Evolutionary conservation across 2,113 vertebrate genomes (phyloP), one percentile per base, ranked within the genome.

Genomic region (Nanorana parkeri): DNA sequence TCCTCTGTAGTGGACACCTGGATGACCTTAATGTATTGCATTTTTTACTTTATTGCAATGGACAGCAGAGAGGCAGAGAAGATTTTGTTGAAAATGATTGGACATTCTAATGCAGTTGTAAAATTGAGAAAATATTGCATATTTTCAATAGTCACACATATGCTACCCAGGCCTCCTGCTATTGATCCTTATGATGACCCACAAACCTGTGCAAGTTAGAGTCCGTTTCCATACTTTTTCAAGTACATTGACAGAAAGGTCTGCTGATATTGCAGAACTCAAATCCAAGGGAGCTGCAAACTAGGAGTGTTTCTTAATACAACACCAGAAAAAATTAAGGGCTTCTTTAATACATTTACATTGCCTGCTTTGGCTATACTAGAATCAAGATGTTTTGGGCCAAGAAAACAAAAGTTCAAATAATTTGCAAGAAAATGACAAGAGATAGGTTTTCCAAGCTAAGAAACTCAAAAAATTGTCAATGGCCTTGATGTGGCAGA

Each of bases 321-420:
- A 16, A 66, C 64, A 15, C 64, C 26, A 2, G 11, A 23, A 28
- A n/a, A 21, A 23, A 23, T 66, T 66, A 66, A 55, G 52, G 11
- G 8, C 52, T 55, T 55, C 52, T 55, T 55, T 55, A 11, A 11
- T 55, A 55, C 52, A 11, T 55, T 17, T 17, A 55, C 52, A 55
- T 55, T 8, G 52, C 2, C 64, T 66, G 64, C n/a, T 23, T 66
- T 66, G 26, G 64, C 64, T 28, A 23, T 66, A 10, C n/a, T n/a
- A 66, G 64, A 66, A 66, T 23, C n/a, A 66, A 56, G 66, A 51
- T 55, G 41, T 23, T 65, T 83, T 66, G 21, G 73, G n/a, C 66
- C 28, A 55, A 26, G 28, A 28, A 74, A 72, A 23, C 11, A 72
- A 63, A 69, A 81, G 47, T 65, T 52, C 60, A 56, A 60, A 54